phyloP scores from a whole-genome alignment of 2,113 vertebrate genomes.

The Picathartes gymnocephalus region DNA sequence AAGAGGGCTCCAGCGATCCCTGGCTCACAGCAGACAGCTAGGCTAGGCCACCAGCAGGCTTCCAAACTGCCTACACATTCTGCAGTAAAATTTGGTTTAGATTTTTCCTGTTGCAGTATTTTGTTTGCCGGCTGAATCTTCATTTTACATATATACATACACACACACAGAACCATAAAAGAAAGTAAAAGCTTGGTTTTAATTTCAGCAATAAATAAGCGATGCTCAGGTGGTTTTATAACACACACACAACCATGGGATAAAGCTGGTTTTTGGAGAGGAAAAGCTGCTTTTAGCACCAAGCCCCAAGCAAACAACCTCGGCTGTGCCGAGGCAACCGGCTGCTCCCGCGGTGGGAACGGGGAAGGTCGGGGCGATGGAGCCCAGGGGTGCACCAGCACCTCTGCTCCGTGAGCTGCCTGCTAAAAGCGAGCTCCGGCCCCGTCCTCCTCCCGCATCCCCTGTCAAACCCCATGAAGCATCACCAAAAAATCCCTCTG shows the following conservation, averaged over 20 bases:
- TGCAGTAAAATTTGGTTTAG: background rate
- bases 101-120: background rate
- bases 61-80: background rate
- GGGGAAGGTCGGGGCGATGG: background rate
- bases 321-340: background rate
- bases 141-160: fast-evolving
- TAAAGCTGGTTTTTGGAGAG: background rate
- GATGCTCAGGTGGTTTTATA: background rate
- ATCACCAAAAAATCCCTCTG: background rate
- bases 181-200: background rate
- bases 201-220: background rate
- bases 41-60: slow-evolving; percentile 26
- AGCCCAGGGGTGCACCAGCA: background rate
- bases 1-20: background rate
- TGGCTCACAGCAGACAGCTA: background rate
- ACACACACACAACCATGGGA: background rate
- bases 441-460: background rate
- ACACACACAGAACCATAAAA: fast-evolving
- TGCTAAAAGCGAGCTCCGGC: background rate
- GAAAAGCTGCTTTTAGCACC: background rate
- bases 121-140: background rate
- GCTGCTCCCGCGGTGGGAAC: background rate
- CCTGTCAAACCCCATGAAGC: background rate
- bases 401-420: background rate
- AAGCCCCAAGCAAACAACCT: background rate